These are phyloP conservation scores for Egretta garzetta DNA, from an alignment of 2,113 vertebrate species.

Conservation along the genomic window DNA sequence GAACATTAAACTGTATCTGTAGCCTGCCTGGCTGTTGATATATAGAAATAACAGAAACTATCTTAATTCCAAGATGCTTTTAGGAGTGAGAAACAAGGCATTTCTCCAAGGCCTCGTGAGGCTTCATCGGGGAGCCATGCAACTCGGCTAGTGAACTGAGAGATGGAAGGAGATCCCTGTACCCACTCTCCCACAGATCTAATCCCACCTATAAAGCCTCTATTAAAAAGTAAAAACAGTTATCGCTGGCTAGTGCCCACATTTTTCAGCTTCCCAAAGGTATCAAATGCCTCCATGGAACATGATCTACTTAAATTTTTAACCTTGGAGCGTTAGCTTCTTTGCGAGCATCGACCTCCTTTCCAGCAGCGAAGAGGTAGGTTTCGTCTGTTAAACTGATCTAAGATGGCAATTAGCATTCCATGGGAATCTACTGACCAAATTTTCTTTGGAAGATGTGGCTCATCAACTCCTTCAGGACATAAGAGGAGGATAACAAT, in stretches of 20 bases:
- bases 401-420: not conserved
- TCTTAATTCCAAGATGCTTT: not conserved
- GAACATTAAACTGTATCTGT: not conserved
- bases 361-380: not conserved
- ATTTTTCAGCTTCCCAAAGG: not conserved
- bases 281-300: not conserved
- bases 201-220: not conserved
- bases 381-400: not conserved
- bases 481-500: not conserved
- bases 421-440: not conserved
- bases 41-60: not conserved
- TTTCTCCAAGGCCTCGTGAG: not conserved
- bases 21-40: not conserved
- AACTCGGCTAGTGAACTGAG: not conserved
- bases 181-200: not conserved
- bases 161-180: not conserved
- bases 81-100: not conserved
- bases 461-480: not conserved
- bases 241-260: not conserved
- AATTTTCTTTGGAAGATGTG: not conserved
- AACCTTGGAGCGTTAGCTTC: not conserved
- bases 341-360: not conserved
- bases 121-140: not conserved
- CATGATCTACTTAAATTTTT: not conserved
- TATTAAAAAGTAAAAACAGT: not conserved